Conservation (phyloP, 2,888 invertebrate genomes). For the Cryptops parisi region DNA sequence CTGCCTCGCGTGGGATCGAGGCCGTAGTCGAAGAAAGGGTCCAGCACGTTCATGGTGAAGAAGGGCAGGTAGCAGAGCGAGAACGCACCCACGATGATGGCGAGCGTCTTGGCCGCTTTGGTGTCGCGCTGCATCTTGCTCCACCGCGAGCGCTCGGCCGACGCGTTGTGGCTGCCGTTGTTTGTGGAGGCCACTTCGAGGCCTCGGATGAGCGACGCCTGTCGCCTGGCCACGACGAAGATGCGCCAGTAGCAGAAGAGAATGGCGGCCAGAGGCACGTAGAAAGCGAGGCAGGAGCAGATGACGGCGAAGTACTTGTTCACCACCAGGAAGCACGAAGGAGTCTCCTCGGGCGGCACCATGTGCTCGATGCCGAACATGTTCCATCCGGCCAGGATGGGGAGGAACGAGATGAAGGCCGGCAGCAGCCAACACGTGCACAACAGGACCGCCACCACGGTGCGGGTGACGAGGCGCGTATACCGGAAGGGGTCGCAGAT, state of each 20-base stretch:
- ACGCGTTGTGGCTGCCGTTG: not conserved
- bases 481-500: slow-evolving; percentile 93
- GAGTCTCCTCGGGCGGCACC: slow-evolving; percentile 12
- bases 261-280: slow-evolving; percentile 95
- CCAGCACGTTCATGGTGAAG: slow-evolving; percentile 83
- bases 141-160: slow-evolving; percentile 28
- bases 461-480: slow-evolving; percentile 68
- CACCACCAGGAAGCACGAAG: slow-evolving; percentile 72
- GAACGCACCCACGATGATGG: slow-evolving; percentile 93
- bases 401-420: slow-evolving; percentile 93
- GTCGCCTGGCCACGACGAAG: slow-evolving; percentile 39
- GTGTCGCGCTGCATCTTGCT: slow-evolving; percentile 63
- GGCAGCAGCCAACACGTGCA: slow-evolving; percentile 82
- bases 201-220: slow-evolving; percentile 14
- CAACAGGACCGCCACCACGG: slow-evolving; percentile 50
- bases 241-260: slow-evolving; percentile 96
- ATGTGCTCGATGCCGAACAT: slow-evolving; percentile 21
- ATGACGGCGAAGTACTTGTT: slow-evolving; percentile 73
- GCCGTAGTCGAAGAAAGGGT: slow-evolving; percentile 77
- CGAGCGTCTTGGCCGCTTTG: slow-evolving; percentile 90
- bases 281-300: slow-evolving; percentile 52
- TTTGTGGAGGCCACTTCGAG: not conserved
- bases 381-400: slow-evolving; percentile 78
- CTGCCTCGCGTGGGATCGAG: slow-evolving; percentile 49
- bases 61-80: slow-evolving; percentile 95